Evolutionary conservation across 1,140 invertebrate genomes (phyloP).

Genomic region (Colletes gigas): DNA sequence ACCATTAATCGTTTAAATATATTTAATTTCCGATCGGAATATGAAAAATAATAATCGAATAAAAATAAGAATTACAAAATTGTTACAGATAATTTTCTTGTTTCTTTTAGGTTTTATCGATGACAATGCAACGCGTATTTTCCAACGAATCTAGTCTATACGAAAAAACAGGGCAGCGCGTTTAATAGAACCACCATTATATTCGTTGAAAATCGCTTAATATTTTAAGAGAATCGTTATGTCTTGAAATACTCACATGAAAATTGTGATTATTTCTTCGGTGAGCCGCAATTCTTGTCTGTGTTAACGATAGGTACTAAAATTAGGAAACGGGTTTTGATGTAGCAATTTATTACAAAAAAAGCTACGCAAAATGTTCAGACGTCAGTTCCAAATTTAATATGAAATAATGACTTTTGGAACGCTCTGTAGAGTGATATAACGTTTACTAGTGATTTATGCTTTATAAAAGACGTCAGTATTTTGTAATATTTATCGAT

Average conservation of each 20-base stretch:
- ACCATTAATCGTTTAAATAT: too few relatives aligned
- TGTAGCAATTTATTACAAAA: too few relatives aligned
- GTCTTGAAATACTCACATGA: not conserved
- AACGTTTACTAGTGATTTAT: too few relatives aligned
- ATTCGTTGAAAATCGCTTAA: constrained; percentile 4
- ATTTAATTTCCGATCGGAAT: too few relatives aligned
- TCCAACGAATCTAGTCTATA: constrained; percentile 62
- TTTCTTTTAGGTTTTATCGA: constrained; percentile 13
- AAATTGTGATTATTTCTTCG: not conserved
- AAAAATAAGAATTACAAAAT: too few relatives aligned
- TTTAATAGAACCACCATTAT: constrained; percentile 34
- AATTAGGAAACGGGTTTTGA: not conserved
- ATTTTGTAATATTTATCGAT: not conserved
- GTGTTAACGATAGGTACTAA: constrained; percentile 3
- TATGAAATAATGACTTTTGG: too few relatives aligned
- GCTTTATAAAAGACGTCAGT: not conserved
- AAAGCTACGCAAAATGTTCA: too few relatives aligned
- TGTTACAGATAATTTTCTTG: not conserved
- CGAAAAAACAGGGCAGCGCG: constrained; percentile 44
- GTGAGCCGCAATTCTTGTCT: constrained; percentile 2
- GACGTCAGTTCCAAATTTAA: too few relatives aligned
- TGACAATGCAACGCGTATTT: constrained; percentile 26
- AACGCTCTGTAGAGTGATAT: too few relatives aligned
- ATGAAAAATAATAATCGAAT: too few relatives aligned
- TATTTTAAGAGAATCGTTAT: constrained; percentile 17